These are phyloP conservation scores for Toxotes jaculatrix DNA, from an alignment of 2,113 vertebrate species.

Conservation along the genomic window DNA sequence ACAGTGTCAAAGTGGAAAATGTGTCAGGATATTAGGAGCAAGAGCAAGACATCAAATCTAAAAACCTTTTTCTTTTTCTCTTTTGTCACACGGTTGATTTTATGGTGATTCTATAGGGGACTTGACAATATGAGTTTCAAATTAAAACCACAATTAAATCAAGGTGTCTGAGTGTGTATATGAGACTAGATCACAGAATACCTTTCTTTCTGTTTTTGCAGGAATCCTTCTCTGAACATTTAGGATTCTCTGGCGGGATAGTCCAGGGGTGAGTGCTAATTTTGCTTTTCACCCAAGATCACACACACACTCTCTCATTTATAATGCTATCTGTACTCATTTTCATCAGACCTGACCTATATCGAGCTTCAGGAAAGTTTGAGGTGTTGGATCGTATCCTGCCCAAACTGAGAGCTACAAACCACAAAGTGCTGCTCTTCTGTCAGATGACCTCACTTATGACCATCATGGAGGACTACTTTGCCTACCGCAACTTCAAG, in stretches of 20 bases:
- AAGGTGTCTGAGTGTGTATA: background rate
- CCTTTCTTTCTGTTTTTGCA: conserved; percentile 62
- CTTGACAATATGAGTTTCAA: background rate
- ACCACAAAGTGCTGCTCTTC: conserved; percentile 98
- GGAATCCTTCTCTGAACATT: conserved; percentile 98
- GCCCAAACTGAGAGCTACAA: conserved; percentile 93
- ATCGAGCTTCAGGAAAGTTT: conserved; percentile 96
- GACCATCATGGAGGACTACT: conserved; percentile 99
- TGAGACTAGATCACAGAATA: background rate
- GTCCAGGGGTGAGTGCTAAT: conserved; percentile 91
- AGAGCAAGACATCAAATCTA: too few relatives aligned
- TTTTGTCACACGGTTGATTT: too few relatives aligned
- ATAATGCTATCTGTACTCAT: background rate
- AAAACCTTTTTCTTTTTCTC: too few relatives aligned
- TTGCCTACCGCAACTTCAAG: conserved; percentile 95
- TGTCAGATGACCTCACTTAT: conserved; percentile 99
- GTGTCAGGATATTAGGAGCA: too few relatives aligned
- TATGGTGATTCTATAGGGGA: background rate
- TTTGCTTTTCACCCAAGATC: background rate
- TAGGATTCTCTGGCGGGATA: conserved; percentile 95
- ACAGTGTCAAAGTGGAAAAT: too few relatives aligned
- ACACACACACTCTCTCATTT: background rate
- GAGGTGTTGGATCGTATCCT: conserved; percentile 96
- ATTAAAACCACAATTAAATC: background rate
- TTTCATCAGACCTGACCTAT: conserved; percentile 85